Base-by-base conservation (phyloP, 2,113 vertebrate species). In the Gracilinanus agilis region DNA sequence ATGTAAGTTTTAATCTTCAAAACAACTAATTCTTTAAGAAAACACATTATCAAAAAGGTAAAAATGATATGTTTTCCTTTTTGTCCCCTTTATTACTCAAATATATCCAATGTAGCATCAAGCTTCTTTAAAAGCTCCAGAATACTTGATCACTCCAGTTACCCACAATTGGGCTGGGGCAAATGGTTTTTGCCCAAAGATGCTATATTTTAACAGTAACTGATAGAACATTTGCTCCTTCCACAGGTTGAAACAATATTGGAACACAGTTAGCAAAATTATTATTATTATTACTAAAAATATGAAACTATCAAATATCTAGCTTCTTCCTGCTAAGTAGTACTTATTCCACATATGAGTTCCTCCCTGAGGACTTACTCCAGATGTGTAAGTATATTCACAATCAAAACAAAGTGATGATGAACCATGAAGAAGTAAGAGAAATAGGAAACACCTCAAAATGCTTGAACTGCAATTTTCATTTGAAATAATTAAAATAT, bases 1-100 rank as follows among this genome's bases (percentile, higher is more conserved):
- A 54, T 91, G 34, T 13, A 25, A 44, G 88, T 96, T 94, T 94
- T 54, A 83, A 56, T 4, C 91, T 93, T 8, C 8, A 90, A 90
- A 93, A 55, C 1, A 61, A 75, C 34, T 67, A 54, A 88, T 90
- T 91, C 58, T 2, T 93, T 95, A 53, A 90, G 55, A 91, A 29
- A 5, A 83, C 67, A 44, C 27, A 23, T 67, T 40, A 83, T 83
- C n/a, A 83, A 83, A 83, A 21, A 83, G n/a, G 67, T 83, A 40
- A 40, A 75, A 83, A 83, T 83, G n/a, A 19, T 83, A 7, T 40
- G 16, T 83, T 83, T 83, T 75, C 67, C n/a, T 40, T 23, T n/a
- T 83, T n/a, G n/a, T 40, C 34, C 67, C 56, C 19, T 83, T 83
- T 83, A 23, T 83, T 83, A 40, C n/a, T 0, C n/a, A 40, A 75